Conservation (phyloP, 2,888 invertebrate species). For the Craniophora ligustri region DNA sequence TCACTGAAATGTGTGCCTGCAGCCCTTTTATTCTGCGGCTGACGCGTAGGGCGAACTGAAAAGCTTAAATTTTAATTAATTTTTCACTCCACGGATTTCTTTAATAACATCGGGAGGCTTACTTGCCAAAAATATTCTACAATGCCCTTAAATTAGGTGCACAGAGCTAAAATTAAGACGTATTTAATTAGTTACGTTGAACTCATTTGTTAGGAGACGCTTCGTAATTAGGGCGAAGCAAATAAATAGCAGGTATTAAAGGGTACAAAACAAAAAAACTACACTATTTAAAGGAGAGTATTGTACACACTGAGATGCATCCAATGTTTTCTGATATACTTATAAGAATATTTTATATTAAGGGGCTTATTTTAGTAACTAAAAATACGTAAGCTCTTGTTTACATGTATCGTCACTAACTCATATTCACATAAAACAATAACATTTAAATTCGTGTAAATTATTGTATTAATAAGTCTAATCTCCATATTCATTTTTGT, state of each 20-base stretch:
- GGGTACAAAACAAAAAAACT: neutral
- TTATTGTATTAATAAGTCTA: too few species aligned
- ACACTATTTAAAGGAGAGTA: neutral
- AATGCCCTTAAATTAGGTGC: constrained; percentile 69
- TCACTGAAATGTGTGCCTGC: constrained; percentile 80
- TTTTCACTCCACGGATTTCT: constrained; percentile 83
- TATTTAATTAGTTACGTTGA: constrained; percentile 74
- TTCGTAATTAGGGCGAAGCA: constrained; percentile 26
- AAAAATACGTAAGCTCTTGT: too few species aligned
- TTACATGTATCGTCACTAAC: too few species aligned
- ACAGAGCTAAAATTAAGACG: constrained; percentile 67
- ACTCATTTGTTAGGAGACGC: constrained; percentile 60
- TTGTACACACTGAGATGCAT: neutral
- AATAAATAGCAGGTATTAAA: constrained; percentile 2
- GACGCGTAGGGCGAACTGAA: constrained; percentile 74
- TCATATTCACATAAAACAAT: too few species aligned
- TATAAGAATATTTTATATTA: too few species aligned
- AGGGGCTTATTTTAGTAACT: too few species aligned
- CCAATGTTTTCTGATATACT: neutral
- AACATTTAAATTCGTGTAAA: too few species aligned
- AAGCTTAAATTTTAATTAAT: constrained; percentile 86
- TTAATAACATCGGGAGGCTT: constrained; percentile 76
- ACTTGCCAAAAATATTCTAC: constrained; percentile 81
- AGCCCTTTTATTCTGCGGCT: constrained; percentile 76
- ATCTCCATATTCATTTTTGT: too few species aligned